phyloP scores from a whole-genome alignment of 2,888 invertebrate genomes.

The Phymatocera aterrima region DNA sequence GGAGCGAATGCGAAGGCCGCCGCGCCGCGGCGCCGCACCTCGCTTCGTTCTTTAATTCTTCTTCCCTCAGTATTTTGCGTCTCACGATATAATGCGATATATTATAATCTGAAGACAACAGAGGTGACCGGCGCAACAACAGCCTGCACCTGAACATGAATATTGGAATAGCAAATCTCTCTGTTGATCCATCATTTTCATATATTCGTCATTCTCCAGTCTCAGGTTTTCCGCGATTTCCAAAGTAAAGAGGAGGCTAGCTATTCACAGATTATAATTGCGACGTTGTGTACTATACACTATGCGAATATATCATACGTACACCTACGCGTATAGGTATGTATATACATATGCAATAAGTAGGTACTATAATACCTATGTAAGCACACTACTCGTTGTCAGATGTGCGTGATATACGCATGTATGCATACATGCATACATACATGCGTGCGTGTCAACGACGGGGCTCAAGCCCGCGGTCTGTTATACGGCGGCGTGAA shows the following conservation, averaged over 20 bases:
- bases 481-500: constrained; percentile 45
- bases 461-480: constrained; percentile 43
- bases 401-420: neutral
- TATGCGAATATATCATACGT: no score
- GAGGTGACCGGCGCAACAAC: neutral
- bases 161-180: no score
- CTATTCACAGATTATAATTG: no score
- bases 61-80: neutral
- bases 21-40: neutral
- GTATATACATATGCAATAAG: no score
- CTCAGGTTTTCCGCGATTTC: no score
- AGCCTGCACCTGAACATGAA: no score
- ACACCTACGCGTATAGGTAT: no score
- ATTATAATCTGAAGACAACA: neutral
- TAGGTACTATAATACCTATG: no score
- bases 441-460: constrained; percentile 38
- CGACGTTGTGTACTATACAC: no score
- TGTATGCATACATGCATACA: constrained; percentile 45
- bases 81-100: neutral
- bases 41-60: neutral
- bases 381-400: neutral
- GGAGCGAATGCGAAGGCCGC: neutral
- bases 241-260: no score
- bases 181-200: no score
- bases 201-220: no score